Base-by-base conservation (phyloP, 1,140 invertebrate genomes). In the Cydia fagiglandana region DNA sequence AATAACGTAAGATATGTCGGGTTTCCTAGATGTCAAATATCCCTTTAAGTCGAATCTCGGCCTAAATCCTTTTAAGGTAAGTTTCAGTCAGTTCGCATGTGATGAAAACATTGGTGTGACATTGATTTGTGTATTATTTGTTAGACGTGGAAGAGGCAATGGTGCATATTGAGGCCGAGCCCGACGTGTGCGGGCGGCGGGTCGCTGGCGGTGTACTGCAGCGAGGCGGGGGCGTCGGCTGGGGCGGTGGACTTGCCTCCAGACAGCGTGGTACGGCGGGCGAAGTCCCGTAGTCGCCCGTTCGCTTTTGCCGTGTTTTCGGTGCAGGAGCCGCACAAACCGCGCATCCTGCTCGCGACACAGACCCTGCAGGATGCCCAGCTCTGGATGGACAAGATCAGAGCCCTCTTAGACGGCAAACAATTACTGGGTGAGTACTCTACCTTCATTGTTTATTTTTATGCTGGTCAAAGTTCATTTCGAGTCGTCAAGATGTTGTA, bases 1-100 rank as follows among this genome's bases (percentile, higher is more conserved):
- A 41, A 73, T 20, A 45, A 13, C 70, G 6, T 13, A 28, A 70
- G 68, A 84, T 83, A 92, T 92, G 90, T 92, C 90, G 61, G 91
- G 91, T 75, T 92, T 91, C 79, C 83, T 92, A 70, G 91, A 92
- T 76, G 87, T 92, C 75, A 92, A 92, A 81, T 92, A 92, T 85
- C 90, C 90, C 20, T 90, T 90, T 56, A 91, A 84, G 80, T 87
- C 87, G 64, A 90, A 88, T 78, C 83, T 91, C 38, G 87, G 87
- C 17, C 80, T 91, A 79, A 90, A 91, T 84, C 89, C 89, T 75
- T 92, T 92, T 80, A 92, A 92, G 89, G 90, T 92, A 79, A 83
- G 83, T 88, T 78, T 81, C 10, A 70, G 34, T 64, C 28, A 38
- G 13, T 64, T n/a, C 15, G 70, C 50, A 20, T 74, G 64, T 75